These are phyloP conservation scores for Adelges cooleyi DNA, from an alignment of 1,140 invertebrate species.

Conservation along the genomic window DNA sequence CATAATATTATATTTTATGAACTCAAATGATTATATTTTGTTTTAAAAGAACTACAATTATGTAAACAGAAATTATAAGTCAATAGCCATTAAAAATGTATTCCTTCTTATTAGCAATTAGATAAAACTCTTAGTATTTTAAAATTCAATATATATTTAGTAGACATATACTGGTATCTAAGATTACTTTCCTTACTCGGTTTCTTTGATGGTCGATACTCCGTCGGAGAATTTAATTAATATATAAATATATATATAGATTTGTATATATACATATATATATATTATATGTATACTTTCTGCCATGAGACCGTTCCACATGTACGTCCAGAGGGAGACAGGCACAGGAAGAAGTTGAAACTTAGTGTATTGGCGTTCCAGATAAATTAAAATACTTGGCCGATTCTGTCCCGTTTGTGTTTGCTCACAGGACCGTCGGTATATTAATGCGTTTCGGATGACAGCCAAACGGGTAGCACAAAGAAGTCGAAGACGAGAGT, in stretches of 20 bases:
- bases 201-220: no score
- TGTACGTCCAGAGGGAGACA: neutral
- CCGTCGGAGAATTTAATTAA: neutral
- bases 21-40: no score
- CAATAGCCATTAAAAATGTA: no score
- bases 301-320: neutral
- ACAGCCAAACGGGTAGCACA: slow-evolving; percentile 19
- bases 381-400: slow-evolving; percentile 29
- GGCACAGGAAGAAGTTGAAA: slow-evolving; percentile 20
- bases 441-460: slow-evolving; percentile 28
- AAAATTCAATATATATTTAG: no score
- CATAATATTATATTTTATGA: no score
- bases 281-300: slow-evolving; percentile 20
- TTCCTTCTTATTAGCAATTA: no score
- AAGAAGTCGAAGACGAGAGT: slow-evolving; percentile 20
- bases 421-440: slow-evolving; percentile 28
- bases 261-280: no score
- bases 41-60: no score
- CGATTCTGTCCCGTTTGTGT: slow-evolving; percentile 24
- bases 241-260: neutral
- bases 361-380: slow-evolving; percentile 27
- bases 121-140: no score
- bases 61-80: no score
- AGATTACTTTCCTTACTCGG: no score
- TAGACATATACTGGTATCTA: no score